A percentile compares a stretch with the other conserved stretches of the same genome.
These are phyloP conservation scores for Eulemur albifrons DNA, from an alignment of 2,797 vertebrate genomes.

Conservation along the genomic window DNA sequence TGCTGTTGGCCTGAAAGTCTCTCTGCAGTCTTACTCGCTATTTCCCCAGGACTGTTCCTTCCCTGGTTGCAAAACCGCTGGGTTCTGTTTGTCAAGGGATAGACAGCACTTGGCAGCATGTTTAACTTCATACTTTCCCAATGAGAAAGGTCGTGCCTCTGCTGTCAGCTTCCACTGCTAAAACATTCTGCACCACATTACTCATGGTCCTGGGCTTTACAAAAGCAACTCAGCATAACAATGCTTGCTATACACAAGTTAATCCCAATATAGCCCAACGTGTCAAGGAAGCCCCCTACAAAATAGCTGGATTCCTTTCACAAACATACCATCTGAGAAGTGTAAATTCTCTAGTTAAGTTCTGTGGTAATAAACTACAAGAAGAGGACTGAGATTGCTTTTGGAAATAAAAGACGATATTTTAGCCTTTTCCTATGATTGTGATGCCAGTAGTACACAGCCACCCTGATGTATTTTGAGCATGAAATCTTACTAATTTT, in stretches of 20 bases:
- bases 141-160: neutral
- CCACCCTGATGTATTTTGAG: neutral
- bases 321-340: neutral
- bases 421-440: neutral
- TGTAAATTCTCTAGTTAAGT: neutral
- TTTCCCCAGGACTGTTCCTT: constrained; percentile 1
- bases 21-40: neutral
- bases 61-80: constrained; percentile 1
- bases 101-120: constrained; percentile 10
- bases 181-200: constrained; percentile 45
- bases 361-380: neutral
- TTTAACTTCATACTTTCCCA: constrained; percentile 50
- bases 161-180: constrained; percentile 45
- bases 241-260: neutral
- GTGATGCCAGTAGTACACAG: neutral
- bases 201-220: constrained; percentile 48
- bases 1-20: neutral
- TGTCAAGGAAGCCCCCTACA: neutral
- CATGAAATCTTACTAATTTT: neutral
- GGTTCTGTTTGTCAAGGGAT: constrained; percentile 24
- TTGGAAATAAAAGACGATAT: neutral
- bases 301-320: neutral
- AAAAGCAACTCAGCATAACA: constrained; percentile 41
- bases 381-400: neutral
- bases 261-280: neutral